These are phyloP conservation scores for Orius insidiosus DNA, from an alignment of 1,140 invertebrate species.

Conservation along the genomic window DNA sequence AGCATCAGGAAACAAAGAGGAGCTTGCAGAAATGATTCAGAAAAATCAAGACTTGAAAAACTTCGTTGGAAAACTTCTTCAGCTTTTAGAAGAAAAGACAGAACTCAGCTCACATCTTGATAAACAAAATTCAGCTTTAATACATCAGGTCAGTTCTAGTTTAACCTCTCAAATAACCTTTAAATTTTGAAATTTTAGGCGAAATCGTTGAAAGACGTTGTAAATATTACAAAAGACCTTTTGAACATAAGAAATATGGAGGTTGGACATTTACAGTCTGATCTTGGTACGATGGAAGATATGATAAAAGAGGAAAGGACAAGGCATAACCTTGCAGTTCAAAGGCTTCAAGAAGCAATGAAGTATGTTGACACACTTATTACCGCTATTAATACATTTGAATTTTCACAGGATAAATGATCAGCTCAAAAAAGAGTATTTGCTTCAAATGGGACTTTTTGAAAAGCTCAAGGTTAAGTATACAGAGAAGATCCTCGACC, in stretches of 20 bases:
- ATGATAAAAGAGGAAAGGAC: constrained; percentile 50
- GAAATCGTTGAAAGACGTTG: constrained; percentile 53
- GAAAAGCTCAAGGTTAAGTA: constrained; percentile 30
- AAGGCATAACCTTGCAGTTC: constrained; percentile 42
- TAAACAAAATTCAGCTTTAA: constrained; percentile 19
- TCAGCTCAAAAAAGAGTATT: constrained; percentile 53
- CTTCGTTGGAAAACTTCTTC: constrained; percentile 19
- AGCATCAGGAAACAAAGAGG: not conserved
- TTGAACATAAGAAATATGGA: constrained; percentile 57
- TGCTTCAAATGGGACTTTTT: constrained; percentile 51
- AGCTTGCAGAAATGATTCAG: constrained; percentile 1
- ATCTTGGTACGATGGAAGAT: constrained; percentile 47
- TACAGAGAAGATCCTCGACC: constrained; percentile 28
- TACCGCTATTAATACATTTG: not conserved
- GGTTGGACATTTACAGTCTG: constrained; percentile 51
- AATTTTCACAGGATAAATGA: constrained; percentile 38
- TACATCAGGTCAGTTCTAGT: constrained; percentile 16
- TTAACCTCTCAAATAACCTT: constrained; percentile 6
- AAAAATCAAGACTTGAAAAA: constrained; percentile 19
- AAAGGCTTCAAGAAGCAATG: constrained; percentile 46
- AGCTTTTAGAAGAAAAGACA: constrained; percentile 20
- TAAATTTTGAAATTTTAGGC: constrained; percentile 14
- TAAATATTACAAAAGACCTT: constrained; percentile 55
- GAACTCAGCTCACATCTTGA: constrained; percentile 16
- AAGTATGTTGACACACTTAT: constrained; percentile 13